Percentiles rank a stretch among this genome's conserved stretches.
phyloP scores from a whole-genome alignment of 2,888 invertebrate genomes.

The Epistrophella euchroma region DNA sequence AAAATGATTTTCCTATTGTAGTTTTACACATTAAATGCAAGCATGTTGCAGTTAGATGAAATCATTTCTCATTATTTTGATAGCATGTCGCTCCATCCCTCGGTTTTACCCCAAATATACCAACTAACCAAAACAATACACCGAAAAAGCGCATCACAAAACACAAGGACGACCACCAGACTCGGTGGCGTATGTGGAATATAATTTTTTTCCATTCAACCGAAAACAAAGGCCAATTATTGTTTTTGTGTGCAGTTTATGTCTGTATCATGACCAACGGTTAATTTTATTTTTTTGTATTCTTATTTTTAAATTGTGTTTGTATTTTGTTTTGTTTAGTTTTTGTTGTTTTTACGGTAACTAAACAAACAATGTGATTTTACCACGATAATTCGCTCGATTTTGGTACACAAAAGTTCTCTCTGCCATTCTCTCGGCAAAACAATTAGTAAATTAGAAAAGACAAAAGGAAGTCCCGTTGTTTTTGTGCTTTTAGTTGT shows the following conservation, averaged over 20 bases:
- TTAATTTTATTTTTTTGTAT: constrained; percentile 5
- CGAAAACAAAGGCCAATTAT: constrained; percentile 55
- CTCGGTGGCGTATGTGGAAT: constrained; percentile 59
- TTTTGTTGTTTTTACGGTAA: constrained; percentile 14
- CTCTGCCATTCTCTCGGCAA: constrained; percentile 1
- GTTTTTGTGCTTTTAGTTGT: constrained; percentile 39
- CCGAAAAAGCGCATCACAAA: not conserved
- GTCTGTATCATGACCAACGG: constrained; percentile 22
- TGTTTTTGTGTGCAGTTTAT: constrained; percentile 46
- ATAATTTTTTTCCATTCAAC: constrained; percentile 64
- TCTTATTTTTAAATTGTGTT: not conserved
- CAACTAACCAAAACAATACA: not conserved
- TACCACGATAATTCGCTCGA: constrained; percentile 34
- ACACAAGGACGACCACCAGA: constrained; percentile 25
- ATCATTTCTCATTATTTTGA: constrained; percentile 52
- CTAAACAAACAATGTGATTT: constrained; percentile 45
- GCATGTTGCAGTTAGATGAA: constrained; percentile 34
- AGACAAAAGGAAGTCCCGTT: constrained; percentile 41
- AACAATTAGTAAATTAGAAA: constrained; percentile 61
- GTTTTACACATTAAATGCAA: constrained; percentile 24
- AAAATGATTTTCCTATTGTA: constrained; percentile 34
- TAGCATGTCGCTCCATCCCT: not conserved
- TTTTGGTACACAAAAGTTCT: constrained; percentile 15
- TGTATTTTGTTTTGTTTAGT: not conserved
- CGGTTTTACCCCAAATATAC: not conserved